Base-by-base conservation (phyloP, 2,113 vertebrate species). In the Jaculus jaculus region DNA sequence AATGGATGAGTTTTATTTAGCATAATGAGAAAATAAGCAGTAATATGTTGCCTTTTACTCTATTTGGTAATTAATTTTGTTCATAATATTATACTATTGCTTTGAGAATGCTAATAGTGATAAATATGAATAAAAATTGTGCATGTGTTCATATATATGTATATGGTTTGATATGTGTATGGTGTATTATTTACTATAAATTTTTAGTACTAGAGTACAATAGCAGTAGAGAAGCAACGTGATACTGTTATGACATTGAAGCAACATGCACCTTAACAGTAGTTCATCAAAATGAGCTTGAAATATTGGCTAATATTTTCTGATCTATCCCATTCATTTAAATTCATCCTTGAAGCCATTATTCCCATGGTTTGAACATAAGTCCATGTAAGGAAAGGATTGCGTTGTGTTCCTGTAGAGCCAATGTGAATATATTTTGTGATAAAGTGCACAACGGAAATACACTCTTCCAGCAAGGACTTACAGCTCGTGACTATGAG, bases 401-500 rank as follows among this genome's bases (percentile, higher is more conserved):
- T 12, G 26, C 47, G 37, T 60, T 84, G n/a, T 9, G n/a, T 65
- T 28, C 23, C 72, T 66, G 58, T 71, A 90, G 23, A 47, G 78
- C 63, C 58, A 37, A 42, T 13, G 32, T 72, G 81, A 54, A 11
- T 47, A 28, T 28, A 23, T 30, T 32, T 42, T 47, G 58, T 42
- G 16, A 18, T 34, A 47, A 63, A 60, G 54, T 2, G 16, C 37
- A 47, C 34, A 71, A 37, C 61, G 68, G 47, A 47, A 54, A 30
- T 3, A 51, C 16, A 26, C 66, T 13, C 6, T 16, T 7, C 2
- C 9, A 15, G 13, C 2, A 6, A 63, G 39, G 8, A 2, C 32
- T 11, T 26, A 30, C 23, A 74, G 42, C 18, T 37, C 20, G 21
- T 23, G 75, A 6, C 32, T 30, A 32, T 13, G 23, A 51, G 20